Percentiles rank a stretch among this genome's conserved stretches.
These are phyloP conservation scores for Rhinogobio ventralis DNA, from an alignment of 2,797 vertebrate genomes.

Conservation along the genomic window DNA sequence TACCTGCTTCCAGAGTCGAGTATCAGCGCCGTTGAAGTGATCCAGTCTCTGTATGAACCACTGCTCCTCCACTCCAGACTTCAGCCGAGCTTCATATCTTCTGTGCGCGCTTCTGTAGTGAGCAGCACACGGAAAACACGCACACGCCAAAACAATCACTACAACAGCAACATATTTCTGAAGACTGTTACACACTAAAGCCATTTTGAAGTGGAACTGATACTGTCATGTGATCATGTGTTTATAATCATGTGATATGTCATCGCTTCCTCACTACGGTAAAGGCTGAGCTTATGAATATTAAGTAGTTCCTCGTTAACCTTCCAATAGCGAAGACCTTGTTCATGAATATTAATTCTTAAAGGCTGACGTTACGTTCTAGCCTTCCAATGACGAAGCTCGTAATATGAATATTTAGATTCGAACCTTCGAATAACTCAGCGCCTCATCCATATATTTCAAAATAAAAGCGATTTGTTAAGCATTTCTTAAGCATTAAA, in stretches of 20 bases:
- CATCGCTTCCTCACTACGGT: not conserved
- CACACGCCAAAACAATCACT: not conserved
- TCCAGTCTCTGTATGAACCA: conserved; percentile 79
- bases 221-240: conserved; percentile 37
- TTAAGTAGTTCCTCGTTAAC: not conserved
- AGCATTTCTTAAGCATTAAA: not conserved
- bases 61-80: conserved; percentile 60
- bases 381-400: not conserved
- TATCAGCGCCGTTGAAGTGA: conserved; percentile 76
- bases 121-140: conserved; percentile 3
- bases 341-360: not conserved
- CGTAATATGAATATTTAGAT: not conserved
- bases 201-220: conserved; percentile 45
- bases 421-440: not conserved
- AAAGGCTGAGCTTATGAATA: not conserved
- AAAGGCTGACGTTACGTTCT: not conserved
- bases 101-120: not conserved
- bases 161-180: not conserved
- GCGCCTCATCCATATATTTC: not conserved
- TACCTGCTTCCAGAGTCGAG: conserved; percentile 78
- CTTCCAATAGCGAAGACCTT: not conserved
- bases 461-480: not conserved
- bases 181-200: not conserved
- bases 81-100: not conserved
- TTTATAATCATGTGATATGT: conserved; percentile 44